A percentile compares a stretch with the other conserved stretches of the same genome.
Conservation (phyloP, 2,888 invertebrate species). For the Ashinkailepas kermadecensis region DNA sequence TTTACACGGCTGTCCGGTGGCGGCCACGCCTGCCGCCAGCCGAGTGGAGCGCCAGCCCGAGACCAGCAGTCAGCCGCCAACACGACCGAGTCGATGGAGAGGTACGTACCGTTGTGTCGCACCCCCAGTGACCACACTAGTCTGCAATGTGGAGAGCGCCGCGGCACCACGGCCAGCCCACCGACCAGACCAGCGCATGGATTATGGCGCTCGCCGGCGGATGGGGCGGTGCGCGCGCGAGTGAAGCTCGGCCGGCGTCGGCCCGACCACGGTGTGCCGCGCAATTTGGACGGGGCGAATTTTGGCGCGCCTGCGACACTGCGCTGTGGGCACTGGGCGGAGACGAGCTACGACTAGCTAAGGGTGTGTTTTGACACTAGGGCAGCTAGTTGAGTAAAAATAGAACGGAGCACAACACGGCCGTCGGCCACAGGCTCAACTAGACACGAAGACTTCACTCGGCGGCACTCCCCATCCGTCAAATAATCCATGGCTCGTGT, state of each 20-base stretch:
- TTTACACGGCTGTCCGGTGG: too few species aligned
- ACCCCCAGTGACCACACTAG: constrained; percentile 26
- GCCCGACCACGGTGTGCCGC: neutral
- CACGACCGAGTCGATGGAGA: constrained; percentile 23
- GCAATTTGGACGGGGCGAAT: neutral
- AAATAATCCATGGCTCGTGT: constrained; percentile 1
- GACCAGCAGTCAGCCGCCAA: constrained; percentile 23
- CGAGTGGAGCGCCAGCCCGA: constrained; percentile 26
- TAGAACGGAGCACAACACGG: neutral
- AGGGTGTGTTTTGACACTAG: neutral
- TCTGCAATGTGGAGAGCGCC: constrained; percentile 27
- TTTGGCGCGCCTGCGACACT: neutral
- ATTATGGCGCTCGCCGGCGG: constrained; percentile 31
- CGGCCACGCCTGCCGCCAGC: constrained; percentile 20
- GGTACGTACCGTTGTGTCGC: constrained; percentile 29
- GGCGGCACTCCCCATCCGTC: neutral
- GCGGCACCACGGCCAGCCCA: constrained; percentile 28
- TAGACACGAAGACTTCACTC: neutral
- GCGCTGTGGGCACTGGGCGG: neutral
- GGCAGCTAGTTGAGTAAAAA: neutral
- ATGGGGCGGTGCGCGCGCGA: constrained; percentile 34
- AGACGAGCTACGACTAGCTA: constrained; percentile 1
- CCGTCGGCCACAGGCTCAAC: neutral
- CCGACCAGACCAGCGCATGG: constrained; percentile 27
- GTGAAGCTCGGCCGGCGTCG: neutral